These are phyloP conservation scores for Andrena bucephala DNA, from an alignment of 2,888 invertebrate genomes.

Conservation along the genomic window DNA sequence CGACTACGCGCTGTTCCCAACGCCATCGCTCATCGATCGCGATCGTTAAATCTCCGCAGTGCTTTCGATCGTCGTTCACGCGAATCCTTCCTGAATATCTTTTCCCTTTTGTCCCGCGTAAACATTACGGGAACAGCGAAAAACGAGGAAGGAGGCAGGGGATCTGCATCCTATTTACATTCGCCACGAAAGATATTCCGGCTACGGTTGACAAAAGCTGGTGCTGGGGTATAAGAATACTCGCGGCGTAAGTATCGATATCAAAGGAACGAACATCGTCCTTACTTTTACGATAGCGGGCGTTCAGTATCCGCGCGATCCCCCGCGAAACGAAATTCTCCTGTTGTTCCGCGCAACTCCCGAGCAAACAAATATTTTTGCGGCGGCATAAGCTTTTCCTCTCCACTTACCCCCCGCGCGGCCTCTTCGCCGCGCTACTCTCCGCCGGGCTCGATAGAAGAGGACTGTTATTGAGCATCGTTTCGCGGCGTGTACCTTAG, in stretches of 20 bases:
- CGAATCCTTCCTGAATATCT: neutral
- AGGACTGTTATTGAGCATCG: constrained; percentile 48
- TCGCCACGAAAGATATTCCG: constrained; percentile 19
- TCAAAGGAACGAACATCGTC: constrained; percentile 47
- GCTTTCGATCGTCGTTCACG: neutral
- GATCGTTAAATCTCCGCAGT: neutral
- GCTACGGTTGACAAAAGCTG: constrained; percentile 4
- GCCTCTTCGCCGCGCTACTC: constrained; percentile 8
- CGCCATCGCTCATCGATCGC: neutral
- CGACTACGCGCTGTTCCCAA: too few relatives aligned
- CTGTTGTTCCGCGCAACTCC: constrained; percentile 3
- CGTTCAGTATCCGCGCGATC: neutral
- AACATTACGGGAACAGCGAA: constrained; percentile 7
- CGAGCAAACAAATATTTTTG: constrained; percentile 50
- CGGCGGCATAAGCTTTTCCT: constrained; percentile 5
- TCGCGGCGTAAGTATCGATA: constrained; percentile 39
- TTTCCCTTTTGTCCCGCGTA: neutral
- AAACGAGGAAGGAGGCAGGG: neutral
- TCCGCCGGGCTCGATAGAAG: constrained; percentile 10
- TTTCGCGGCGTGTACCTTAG: constrained; percentile 23
- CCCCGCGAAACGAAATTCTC: constrained; percentile 36
- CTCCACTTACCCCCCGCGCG: neutral
- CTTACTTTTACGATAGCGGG: constrained; percentile 35
- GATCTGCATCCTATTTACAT: constrained; percentile 25
- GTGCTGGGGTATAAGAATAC: neutral